Evolutionary conservation across 1,140 invertebrate species (phyloP).

Genomic region (Pseudomyrmex gracilis): DNA sequence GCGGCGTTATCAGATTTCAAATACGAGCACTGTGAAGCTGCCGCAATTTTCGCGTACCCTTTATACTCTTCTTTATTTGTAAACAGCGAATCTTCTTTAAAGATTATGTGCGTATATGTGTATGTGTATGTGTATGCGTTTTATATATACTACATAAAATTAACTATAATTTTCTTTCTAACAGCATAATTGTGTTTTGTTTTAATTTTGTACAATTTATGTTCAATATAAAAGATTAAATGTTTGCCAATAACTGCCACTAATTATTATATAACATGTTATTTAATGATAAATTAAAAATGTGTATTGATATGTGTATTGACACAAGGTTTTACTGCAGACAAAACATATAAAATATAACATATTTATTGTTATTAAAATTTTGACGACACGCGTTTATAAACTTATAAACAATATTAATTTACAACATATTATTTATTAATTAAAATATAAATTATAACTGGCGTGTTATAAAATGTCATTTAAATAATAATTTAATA

Average conservation of each 20-base stretch:
- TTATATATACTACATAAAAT: background rate
- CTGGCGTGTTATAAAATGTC: background rate
- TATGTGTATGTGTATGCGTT: conserved; percentile 17
- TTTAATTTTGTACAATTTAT: conserved; percentile 26
- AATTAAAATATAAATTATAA: background rate
- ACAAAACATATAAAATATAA: background rate
- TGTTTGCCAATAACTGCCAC: conserved; percentile 17
- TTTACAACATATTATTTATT: background rate
- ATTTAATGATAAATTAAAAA: conserved; percentile 9
- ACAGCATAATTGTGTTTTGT: conserved; percentile 1
- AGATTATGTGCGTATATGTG: background rate
- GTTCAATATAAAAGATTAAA: background rate
- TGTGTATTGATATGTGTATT: background rate
- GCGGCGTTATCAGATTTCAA: conserved; percentile 49
- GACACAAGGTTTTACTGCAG: background rate
- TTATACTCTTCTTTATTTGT: background rate
- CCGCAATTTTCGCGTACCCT: background rate
- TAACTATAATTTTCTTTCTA: background rate
- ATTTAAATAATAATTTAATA: conserved; percentile 1
- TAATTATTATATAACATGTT: background rate
- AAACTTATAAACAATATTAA: conserved; percentile 1
- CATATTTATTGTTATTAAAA: conserved; percentile 21
- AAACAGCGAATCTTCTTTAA: background rate
- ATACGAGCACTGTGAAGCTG: background rate
- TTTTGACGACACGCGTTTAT: background rate